These are phyloP conservation scores for Rachycentron canadum DNA, from an alignment of 2,797 vertebrate genomes.

Conservation along the genomic window DNA sequence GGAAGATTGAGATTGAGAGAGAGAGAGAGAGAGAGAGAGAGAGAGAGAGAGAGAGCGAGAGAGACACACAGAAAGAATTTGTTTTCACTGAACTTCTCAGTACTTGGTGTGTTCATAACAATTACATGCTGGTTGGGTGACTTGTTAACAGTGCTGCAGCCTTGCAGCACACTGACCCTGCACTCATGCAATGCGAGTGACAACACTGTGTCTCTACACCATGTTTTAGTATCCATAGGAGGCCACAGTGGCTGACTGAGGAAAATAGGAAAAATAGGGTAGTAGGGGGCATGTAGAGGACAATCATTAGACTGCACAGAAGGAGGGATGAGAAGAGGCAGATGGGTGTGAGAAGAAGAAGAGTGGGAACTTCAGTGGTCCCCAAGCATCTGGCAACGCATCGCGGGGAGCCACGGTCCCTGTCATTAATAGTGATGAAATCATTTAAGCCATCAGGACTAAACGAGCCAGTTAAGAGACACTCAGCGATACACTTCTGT, in stretches of 20 bases:
- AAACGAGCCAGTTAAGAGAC: conserved; percentile 98
- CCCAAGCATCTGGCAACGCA: conserved; percentile 96
- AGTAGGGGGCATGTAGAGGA: conserved; percentile 94
- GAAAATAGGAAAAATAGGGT: conserved; percentile 58
- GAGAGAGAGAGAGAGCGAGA: not conserved
- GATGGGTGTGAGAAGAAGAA: conserved; percentile 82
- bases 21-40: not conserved
- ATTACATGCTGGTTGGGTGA: conserved; percentile 39
- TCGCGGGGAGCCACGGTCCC: conserved; percentile 92
- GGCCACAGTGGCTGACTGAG: conserved; percentile 40
- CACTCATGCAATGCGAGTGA: conserved; percentile 25
- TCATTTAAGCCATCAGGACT: conserved; percentile 99
- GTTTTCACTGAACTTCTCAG: conserved; percentile 34
- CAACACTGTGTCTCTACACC: conserved; percentile 38
- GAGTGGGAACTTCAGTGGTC: conserved; percentile 84
- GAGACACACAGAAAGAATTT: not conserved
- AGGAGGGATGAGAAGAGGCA: conserved; percentile 85
- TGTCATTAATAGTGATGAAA: conserved; percentile 99
- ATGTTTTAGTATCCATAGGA: conserved; percentile 70
- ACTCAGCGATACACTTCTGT: conserved; percentile 90
- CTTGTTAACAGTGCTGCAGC: conserved; percentile 50
- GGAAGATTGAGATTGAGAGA: no score
- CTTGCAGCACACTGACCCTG: conserved; percentile 43
- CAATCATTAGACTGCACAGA: conserved; percentile 92
- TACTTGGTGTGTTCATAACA: conserved; percentile 37